Percentiles rank a stretch among this genome's conserved stretches.
Conservation (phyloP, 2,797 vertebrate species). For the Scarus forsteni region DNA sequence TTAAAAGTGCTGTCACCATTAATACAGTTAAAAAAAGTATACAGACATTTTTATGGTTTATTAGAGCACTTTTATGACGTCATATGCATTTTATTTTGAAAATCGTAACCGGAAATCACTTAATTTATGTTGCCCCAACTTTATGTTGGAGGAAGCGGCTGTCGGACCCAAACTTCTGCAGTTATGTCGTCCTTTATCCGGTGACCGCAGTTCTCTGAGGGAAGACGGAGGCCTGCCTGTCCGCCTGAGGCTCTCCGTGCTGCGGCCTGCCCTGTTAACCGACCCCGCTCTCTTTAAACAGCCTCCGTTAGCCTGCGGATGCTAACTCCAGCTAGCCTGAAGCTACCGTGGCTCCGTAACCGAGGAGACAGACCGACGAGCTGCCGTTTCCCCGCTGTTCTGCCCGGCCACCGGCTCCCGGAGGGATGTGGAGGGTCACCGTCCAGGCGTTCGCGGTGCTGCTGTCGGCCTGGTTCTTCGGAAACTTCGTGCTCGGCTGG, state of each 20-base stretch:
- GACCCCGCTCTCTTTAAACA: not conserved
- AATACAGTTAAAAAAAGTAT: too few species aligned
- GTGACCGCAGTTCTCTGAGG: not conserved
- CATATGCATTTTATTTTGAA: too few species aligned
- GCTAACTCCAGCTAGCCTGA: constrained; percentile 41
- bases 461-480: constrained; percentile 66
- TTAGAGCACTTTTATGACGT: too few species aligned
- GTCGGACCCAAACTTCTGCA: constrained; percentile 13
- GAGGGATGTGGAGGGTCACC: constrained; percentile 75
- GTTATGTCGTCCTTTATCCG: not conserved
- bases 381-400: too few species aligned
- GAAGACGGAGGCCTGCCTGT: not conserved
- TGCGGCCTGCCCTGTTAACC: not conserved
- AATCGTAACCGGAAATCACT: too few species aligned
- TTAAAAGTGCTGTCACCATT: too few species aligned
- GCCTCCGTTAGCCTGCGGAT: constrained; percentile 47
- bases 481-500: constrained; percentile 75
- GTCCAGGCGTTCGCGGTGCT: constrained; percentile 44
- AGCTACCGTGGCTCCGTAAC: constrained; percentile 27
- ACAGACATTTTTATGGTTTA: too few species aligned
- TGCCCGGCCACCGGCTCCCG: not conserved
- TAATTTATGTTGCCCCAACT: not conserved
- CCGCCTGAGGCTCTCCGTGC: constrained; percentile 6
- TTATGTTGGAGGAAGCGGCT: not conserved
- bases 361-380: not conserved